Percentiles rank a stretch among this genome's conserved stretches.
These are phyloP conservation scores for Argopecten irradians DNA, from an alignment of 1,140 invertebrate species.

Conservation along the genomic window DNA sequence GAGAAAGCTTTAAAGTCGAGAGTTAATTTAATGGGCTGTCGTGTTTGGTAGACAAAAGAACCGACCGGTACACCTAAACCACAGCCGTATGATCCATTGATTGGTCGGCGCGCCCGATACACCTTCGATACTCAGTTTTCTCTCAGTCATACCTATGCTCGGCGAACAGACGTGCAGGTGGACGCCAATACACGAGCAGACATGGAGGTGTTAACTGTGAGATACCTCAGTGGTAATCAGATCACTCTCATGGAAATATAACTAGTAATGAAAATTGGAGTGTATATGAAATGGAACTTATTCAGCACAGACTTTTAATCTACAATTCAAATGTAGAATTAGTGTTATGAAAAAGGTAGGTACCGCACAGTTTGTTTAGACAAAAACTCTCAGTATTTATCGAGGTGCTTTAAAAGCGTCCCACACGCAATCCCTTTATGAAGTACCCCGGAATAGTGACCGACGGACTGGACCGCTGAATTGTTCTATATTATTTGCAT, in stretches of 20 bases:
- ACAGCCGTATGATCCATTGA: conserved; percentile 4
- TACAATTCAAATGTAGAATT: background rate
- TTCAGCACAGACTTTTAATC: background rate
- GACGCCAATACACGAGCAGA: background rate
- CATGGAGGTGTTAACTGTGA: background rate
- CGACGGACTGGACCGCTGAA: background rate
- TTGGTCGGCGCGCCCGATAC: background rate
- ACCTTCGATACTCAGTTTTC: background rate
- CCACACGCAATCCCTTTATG: background rate
- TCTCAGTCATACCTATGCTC: background rate
- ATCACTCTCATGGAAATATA: background rate
- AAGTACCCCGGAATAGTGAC: background rate
- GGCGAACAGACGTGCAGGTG: background rate
- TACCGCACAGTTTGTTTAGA: no score
- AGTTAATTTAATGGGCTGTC: background rate
- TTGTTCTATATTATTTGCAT: background rate
- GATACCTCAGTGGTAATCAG: background rate
- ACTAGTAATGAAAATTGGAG: background rate
- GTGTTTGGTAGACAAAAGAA: background rate
- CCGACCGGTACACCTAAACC: background rate
- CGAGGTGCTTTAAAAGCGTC: background rate
- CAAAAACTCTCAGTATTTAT: background rate
- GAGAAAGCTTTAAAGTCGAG: background rate
- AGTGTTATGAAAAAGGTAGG: background rate
- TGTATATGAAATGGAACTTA: background rate